Base-by-base conservation (phyloP, 2,888 invertebrate genomes). In the Thysanoteuthis rhombus region DNA sequence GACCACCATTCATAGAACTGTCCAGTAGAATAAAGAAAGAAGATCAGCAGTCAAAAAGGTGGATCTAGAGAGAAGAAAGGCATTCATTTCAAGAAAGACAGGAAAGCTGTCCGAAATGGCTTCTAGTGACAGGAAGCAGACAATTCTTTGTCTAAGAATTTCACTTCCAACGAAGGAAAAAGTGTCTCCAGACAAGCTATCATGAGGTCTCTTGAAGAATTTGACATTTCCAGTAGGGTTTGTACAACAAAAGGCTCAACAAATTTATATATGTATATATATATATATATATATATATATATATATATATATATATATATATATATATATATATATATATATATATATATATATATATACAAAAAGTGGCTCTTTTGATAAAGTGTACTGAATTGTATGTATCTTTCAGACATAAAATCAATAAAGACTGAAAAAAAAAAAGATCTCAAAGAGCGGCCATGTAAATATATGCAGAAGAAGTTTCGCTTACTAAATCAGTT, bases 101-200 rank as follows among this genome's bases (percentile, higher is more conserved):
- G 32, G 90, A 39, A 39, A 28, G 32, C 90, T 32, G 38, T 22
- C 10, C 38, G 32, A 90, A 36, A 38, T 36, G 40, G 4, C 90
- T 28, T 39, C 90, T 28, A 38, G 10, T 90, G 40, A 90, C 90
- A 90, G 90, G 90, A 90, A 39, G 90, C 90, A 19, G 38, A 90
- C 90, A 38, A 90, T 90, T 38, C 38, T 40, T 90, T 90, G 32
- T 90, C 22, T 28, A 90, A 90, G 90, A 90, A 90, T n/a, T 90
- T 90, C 38, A 90, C 90, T 90, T 90, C 39, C 38, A 39, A 19
- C 12, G 22, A 90, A 28, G 39, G 90, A 90, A 90, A 40, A 90
- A 90, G 32, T 90, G 38, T 90, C 38, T 90, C 40, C 90, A 36
- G 90, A 90, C 90, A 90, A 36, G 12, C 90, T 90, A 38, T 38